A percentile compares a stretch with the other conserved stretches of the same genome.
phyloP scores from a whole-genome alignment of 2,113 vertebrate species.

The Prochilodus magdalenae region DNA sequence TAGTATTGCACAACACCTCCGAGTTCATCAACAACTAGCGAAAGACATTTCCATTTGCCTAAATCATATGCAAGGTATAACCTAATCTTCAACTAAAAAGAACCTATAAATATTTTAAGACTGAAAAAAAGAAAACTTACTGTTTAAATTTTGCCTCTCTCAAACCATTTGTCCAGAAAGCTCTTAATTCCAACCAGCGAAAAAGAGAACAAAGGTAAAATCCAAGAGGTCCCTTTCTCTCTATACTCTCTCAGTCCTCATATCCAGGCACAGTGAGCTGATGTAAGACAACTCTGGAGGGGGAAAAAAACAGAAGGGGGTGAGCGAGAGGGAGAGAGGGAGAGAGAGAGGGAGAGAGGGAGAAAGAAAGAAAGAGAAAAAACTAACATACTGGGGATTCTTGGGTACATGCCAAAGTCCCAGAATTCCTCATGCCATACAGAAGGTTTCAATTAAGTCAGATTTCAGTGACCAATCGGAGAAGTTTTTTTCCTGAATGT shows the following conservation, averaged over 20 bases:
- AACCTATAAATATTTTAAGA: constrained; percentile 1
- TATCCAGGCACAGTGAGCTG: constrained; percentile 78
- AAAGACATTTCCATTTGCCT: neutral
- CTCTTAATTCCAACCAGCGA: constrained; percentile 69
- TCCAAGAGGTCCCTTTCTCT: constrained; percentile 55
- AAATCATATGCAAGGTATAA: neutral
- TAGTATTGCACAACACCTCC: neutral
- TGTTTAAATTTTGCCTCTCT: constrained; percentile 62
- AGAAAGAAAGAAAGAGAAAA: constrained; percentile 50
- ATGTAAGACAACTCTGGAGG: constrained; percentile 89
- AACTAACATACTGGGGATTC: constrained; percentile 91
- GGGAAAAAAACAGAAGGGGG: constrained; percentile 56
- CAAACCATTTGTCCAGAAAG: constrained; percentile 75
- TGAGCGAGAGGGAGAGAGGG: constrained; percentile 39
- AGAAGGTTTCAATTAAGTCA: constrained; percentile 96
- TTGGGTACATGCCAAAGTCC: constrained; percentile 90
- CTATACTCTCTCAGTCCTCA: constrained; percentile 54
- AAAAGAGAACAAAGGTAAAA: constrained; percentile 46
- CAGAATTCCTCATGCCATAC: constrained; percentile 92
- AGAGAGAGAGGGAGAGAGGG: constrained; percentile 42
- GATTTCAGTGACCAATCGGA: constrained; percentile 80
- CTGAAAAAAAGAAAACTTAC: constrained; percentile 63
- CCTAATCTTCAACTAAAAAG: constrained; percentile 5
- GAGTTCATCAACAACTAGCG: neutral
- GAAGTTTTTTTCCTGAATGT: constrained; percentile 75